A percentile compares a stretch with the other conserved stretches of the same genome.
These are phyloP conservation scores for Sparus aurata DNA, from an alignment of 2,797 vertebrate species.

Conservation along the genomic window DNA sequence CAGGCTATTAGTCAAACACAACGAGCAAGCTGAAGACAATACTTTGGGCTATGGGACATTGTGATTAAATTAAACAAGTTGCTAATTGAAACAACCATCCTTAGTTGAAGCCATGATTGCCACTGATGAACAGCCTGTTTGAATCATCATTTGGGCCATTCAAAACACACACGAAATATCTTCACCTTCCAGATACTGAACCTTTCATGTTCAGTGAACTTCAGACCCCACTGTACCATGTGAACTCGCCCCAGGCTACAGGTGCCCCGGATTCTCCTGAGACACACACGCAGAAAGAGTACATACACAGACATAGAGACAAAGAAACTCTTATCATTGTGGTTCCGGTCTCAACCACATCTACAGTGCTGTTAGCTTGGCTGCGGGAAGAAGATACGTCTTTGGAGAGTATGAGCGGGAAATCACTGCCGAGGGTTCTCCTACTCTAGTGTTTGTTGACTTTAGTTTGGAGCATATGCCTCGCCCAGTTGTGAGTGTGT, in stretches of 20 bases:
- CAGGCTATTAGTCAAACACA: neutral
- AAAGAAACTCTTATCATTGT: slow-evolving; percentile 72
- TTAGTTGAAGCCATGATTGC: neutral
- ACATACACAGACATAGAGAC: slow-evolving; percentile 43
- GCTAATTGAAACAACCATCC: neutral
- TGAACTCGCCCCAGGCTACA: slow-evolving; percentile 52
- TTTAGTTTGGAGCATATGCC: slow-evolving; percentile 55
- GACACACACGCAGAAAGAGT: slow-evolving; percentile 22
- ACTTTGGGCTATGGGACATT: too few species aligned
- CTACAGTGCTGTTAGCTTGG: slow-evolving; percentile 17
- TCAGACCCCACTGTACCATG: slow-evolving; percentile 39
- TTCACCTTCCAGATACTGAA: slow-evolving; percentile 14
- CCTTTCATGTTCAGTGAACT: slow-evolving; percentile 25
- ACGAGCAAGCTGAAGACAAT: neutral
- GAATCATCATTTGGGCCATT: slow-evolving; percentile 4
- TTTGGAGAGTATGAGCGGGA: slow-evolving; percentile 38
- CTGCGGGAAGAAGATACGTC: slow-evolving; percentile 65
- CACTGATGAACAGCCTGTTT: slow-evolving; percentile 24
- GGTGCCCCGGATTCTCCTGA: slow-evolving; percentile 53
- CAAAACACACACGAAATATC: slow-evolving; percentile 4
- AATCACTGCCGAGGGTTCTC: slow-evolving; percentile 59
- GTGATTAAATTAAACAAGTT: too few species aligned
- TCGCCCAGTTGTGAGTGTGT: slow-evolving; percentile 21
- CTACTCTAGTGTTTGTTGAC: slow-evolving; percentile 49
- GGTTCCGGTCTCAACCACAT: slow-evolving; percentile 64